A percentile compares a stretch with the other conserved stretches of the same genome.
Evolutionary conservation across 2,113 vertebrate genomes (phyloP).

Genomic region (Neotragus moschatus): DNA sequence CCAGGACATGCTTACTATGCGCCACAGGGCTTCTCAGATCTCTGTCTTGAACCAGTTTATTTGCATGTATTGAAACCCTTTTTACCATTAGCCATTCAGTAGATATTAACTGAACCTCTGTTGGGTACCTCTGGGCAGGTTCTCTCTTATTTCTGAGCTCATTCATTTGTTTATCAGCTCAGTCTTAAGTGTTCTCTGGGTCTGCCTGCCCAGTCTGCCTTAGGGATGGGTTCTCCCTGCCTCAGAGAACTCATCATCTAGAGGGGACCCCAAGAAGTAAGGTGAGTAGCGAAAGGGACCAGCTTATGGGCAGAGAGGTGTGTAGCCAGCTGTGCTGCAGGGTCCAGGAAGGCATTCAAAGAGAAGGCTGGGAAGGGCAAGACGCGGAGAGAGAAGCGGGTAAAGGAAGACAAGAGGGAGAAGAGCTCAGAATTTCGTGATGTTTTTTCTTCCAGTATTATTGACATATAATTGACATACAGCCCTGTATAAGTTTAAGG

Average conservation of each 20-base stretch:
- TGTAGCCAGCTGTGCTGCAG: not conserved
- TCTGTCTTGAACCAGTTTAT: not conserved
- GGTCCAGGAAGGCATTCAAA: not conserved
- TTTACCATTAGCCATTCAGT: not conserved
- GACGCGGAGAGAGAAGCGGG: not conserved
- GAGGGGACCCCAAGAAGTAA: not conserved
- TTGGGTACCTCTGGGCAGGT: not conserved
- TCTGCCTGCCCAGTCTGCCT: not conserved
- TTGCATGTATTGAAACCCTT: not conserved
- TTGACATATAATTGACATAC: not conserved
- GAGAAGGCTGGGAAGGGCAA: not conserved
- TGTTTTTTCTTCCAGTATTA: not conserved
- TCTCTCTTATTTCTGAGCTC: not conserved
- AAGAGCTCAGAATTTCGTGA: not conserved
- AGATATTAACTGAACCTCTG: not conserved
- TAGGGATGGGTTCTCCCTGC: too few species aligned
- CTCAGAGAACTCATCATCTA: not conserved
- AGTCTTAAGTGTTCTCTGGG: not conserved
- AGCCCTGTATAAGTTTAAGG: not conserved
- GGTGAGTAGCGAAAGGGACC: not conserved
- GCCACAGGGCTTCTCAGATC: not conserved
- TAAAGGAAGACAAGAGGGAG: too few species aligned
- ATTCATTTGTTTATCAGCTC: not conserved
- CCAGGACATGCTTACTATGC: not conserved
- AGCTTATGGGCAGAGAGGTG: not conserved